phyloP scores from a whole-genome alignment of 2,797 vertebrate genomes.

The Agapornis canus region DNA sequence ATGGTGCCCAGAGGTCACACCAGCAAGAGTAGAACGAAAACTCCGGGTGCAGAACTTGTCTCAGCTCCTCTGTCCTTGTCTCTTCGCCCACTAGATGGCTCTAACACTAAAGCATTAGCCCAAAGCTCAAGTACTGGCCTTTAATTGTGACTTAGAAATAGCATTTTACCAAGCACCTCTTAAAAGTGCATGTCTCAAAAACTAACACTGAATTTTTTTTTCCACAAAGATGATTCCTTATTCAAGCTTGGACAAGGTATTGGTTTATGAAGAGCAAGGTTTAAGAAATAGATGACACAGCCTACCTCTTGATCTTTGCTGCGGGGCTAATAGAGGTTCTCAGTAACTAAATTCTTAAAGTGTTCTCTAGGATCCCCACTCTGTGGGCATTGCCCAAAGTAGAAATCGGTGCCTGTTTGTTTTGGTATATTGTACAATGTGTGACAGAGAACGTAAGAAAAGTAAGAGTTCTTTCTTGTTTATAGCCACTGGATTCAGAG shows the following conservation, averaged over 20 bases:
- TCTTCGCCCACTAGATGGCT: slow-evolving; percentile 57
- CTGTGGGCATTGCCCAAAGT: background rate
- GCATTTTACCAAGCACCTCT: background rate
- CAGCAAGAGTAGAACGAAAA: background rate
- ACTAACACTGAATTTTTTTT: background rate
- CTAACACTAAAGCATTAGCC: background rate
- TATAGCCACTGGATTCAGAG: background rate
- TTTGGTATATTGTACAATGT: background rate
- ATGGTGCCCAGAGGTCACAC: accelerated
- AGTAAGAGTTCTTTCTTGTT: background rate
- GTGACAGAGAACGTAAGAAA: background rate
- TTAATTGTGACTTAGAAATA: background rate
- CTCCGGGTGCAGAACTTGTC: accelerated
- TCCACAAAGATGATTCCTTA: background rate
- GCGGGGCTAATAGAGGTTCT: accelerated
- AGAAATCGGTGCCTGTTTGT: background rate
- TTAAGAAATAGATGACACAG: background rate
- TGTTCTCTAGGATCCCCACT: background rate
- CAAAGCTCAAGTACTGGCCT: background rate
- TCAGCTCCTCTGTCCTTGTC: accelerated
- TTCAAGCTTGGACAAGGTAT: accelerated
- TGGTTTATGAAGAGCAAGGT: accelerated
- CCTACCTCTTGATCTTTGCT: background rate
- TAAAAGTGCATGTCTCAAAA: background rate
- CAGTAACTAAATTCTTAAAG: background rate